These are phyloP conservation scores for Calvadosia cruxmelitensis DNA, from an alignment of 30 jellyfish, hydroid and myxozoan genomes.

Conservation along the genomic window DNA sequence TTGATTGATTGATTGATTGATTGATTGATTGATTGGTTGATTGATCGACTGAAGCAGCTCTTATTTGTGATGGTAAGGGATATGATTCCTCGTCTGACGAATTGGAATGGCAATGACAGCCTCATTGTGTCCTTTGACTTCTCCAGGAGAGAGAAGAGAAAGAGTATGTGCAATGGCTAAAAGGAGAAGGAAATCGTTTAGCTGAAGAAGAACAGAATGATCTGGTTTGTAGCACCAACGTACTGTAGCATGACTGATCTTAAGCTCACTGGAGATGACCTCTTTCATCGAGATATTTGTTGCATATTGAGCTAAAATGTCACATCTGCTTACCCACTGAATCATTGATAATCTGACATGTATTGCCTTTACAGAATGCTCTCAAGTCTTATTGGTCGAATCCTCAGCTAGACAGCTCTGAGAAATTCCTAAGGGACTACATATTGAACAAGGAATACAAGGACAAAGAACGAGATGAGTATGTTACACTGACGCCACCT, in stretches of 20 bases:
- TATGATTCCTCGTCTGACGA: no score
- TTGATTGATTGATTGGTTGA: no score
- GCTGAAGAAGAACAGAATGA: background rate
- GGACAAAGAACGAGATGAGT: slow-evolving; percentile 58
- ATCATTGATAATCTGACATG: background rate
- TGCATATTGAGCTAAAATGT: background rate
- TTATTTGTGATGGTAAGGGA: no score
- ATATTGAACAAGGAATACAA: slow-evolving; percentile 55
- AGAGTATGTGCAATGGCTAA: slow-evolving; percentile 23
- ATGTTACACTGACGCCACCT: background rate
- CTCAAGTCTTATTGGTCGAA: slow-evolving; percentile 29
- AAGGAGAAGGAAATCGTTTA: slow-evolving; percentile 7
- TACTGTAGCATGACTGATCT: background rate
- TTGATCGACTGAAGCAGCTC: no score
- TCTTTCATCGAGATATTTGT: background rate
- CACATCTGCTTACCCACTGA: background rate
- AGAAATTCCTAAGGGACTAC: slow-evolving; percentile 51
- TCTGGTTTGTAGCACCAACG: background rate
- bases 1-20: no score
- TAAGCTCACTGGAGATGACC: background rate
- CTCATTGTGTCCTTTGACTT: background rate
- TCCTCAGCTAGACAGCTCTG: slow-evolving; percentile 40
- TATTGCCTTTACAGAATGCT: slow-evolving; percentile 6
- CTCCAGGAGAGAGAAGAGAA: slow-evolving; percentile 5
- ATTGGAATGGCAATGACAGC: no score